Evolutionary conservation across 2,113 vertebrate species (phyloP), one percentile per base, ranked within the genome.

Genomic region (Aphelocoma coerulescens): DNA sequence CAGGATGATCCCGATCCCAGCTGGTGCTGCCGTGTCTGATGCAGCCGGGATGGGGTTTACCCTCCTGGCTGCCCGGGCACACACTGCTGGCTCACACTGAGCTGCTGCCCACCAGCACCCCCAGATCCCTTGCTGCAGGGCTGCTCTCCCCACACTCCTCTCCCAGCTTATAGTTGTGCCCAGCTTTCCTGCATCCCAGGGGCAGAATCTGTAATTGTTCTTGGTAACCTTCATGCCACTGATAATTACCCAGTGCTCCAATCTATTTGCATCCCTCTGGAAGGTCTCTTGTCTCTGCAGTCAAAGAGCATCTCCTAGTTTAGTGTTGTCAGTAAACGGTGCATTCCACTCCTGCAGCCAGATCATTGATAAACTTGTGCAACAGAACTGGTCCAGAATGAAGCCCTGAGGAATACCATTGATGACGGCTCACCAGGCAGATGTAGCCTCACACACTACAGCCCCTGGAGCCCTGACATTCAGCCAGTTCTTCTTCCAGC

Each of bases 241-340:
- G 28, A 15, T 55, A 0, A 12, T 4, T 46, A 13, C 5, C 21
- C 21, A 35, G 3, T 39, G 27, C 8, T 49, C 35, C 41, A 51
- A 4, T 3, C 2, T 61, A 8, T 26, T 1, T 11, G 30, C 11
- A 46, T 58, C 18, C 3, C 17, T 54, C 58, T 68, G 54, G 2
- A 52, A 67, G 22, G 22, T 5, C 7, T 62, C 22, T 72, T 62
- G 33, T 28, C 8, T 4, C 58, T 46, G 44, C 14, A 46, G 37
- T 46, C 24, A 22, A 62, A 9, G 3, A 74, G 32, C 39, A 9
- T 2, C 69, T 55, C 30, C 2, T 4, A 55, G 32, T 57, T 57
- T n/a, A 4, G 21, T 14, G 0, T 6, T 1, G 0, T 9, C 18
- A 37, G 9, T 20, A 59, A 41, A 49, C 1, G 11, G 3, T 26